phyloP scores from a whole-genome alignment of 2,888 invertebrate species.

The Sphaeridia pumilis region DNA sequence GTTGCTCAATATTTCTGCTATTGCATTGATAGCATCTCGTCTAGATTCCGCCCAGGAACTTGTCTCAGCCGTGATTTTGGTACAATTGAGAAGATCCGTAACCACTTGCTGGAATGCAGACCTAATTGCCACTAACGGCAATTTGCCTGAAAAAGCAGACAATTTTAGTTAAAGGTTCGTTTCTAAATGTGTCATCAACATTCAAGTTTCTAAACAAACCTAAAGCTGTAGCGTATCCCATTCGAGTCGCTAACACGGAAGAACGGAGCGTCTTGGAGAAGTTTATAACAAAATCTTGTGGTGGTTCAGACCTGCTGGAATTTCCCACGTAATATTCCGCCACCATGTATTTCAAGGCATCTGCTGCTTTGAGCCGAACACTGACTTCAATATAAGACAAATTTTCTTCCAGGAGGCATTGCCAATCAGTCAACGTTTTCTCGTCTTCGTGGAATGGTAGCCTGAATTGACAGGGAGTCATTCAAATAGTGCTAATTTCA shows the following conservation, averaged over 20 bases:
- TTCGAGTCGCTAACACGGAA: conserved; percentile 56
- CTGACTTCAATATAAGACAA: conserved; percentile 56
- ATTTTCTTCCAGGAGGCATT: conserved; percentile 62
- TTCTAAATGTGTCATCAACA: not conserved
- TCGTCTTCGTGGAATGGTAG: conserved; percentile 28
- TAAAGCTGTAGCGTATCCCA: conserved; percentile 75
- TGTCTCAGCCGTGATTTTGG: conserved; percentile 50
- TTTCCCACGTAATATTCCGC: conserved; percentile 45
- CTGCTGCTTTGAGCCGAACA: conserved; percentile 60
- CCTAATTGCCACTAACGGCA: conserved; percentile 55
- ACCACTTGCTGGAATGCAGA: conserved; percentile 51
- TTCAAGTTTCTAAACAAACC: conserved; percentile 45
- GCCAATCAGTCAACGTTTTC: conserved; percentile 55
- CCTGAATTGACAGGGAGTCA: conserved; percentile 8
- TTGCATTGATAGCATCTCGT: conserved; percentile 64
- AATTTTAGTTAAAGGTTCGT: not conserved
- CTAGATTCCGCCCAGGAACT: conserved; percentile 79
- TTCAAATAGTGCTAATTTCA: conserved; percentile 3
- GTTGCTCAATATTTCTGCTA: conserved; percentile 54
- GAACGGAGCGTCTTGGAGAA: conserved; percentile 49
- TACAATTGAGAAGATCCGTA: conserved; percentile 52
- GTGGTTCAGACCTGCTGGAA: conserved; percentile 31
- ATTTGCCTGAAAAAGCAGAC: conserved; percentile 47
- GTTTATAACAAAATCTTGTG: conserved; percentile 43
- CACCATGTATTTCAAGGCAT: conserved; percentile 58